These are phyloP conservation scores for Drosophila conformis DNA, from an alignment of 2,888 invertebrate species.

Conservation along the genomic window DNA sequence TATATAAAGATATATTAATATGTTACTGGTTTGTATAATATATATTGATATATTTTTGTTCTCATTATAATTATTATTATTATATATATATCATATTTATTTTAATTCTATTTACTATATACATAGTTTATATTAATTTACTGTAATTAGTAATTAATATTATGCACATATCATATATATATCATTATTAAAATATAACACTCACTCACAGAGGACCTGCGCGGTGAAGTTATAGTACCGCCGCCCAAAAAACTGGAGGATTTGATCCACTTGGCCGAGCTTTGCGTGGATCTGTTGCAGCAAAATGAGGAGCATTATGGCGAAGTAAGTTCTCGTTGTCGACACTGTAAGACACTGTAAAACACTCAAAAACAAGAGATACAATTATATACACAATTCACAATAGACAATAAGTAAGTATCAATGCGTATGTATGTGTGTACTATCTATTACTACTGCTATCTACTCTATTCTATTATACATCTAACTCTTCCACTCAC, in stretches of 20 bases:
- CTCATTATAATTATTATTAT: no score
- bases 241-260: conserved; percentile 97
- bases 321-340: conserved; percentile 90
- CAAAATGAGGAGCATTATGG: conserved; percentile 99
- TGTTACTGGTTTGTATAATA: neutral
- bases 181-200: no score
- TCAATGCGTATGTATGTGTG: neutral
- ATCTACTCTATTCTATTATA: neutral
- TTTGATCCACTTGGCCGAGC: conserved; percentile 97
- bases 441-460: neutral
- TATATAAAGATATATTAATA: neutral
- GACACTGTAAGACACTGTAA: neutral
- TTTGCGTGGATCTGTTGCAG: conserved; percentile 98
- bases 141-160: neutral
- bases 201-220: conserved; percentile 88
- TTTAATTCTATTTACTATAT: neutral
- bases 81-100: neutral
- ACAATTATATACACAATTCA: neutral
- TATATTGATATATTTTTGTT: neutral
- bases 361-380: neutral
- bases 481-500: neutral
- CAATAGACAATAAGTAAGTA: conserved; percentile 22
- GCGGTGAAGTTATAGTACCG: conserved; percentile 92
- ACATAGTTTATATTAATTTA: neutral
- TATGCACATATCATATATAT: neutral